Percentiles rank a stretch among this genome's conserved stretches.
phyloP scores from a whole-genome alignment of 2,888 invertebrate species.

The Leptinotarsa juncta region DNA sequence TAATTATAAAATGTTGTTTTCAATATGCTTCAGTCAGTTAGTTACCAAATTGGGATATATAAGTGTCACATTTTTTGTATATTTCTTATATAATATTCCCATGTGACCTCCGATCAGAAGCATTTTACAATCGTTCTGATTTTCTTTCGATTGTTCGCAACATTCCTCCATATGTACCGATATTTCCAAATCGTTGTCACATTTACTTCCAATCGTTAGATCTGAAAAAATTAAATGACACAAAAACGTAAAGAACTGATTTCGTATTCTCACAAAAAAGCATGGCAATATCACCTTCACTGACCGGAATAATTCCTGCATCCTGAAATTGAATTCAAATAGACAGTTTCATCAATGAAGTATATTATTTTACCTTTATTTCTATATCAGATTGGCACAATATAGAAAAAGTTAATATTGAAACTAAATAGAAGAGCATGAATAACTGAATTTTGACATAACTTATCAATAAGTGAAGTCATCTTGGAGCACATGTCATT shows the following conservation, averaged over 20 bases:
- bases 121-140: constrained; percentile 59
- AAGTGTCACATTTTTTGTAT: constrained; percentile 59
- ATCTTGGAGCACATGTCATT: neutral
- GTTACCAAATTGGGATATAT: constrained; percentile 63
- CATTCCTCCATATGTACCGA: constrained; percentile 59
- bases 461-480: constrained; percentile 8
- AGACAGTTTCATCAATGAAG: neutral
- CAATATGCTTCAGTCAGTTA: constrained; percentile 7
- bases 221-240: constrained; percentile 17
- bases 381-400: constrained; percentile 27
- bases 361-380: constrained; percentile 30
- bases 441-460: constrained; percentile 27
- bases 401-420: constrained; percentile 18
- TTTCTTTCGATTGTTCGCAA: constrained; percentile 54
- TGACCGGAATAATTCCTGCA: constrained; percentile 35
- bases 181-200: constrained; percentile 49
- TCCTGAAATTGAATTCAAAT: constrained; percentile 30
- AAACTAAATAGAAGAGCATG: constrained; percentile 27
- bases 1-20: neutral
- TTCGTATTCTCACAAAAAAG: constrained; percentile 39
- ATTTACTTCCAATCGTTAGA: constrained; percentile 35
- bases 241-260: neutral
- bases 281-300: constrained; percentile 42
- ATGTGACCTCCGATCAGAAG: constrained; percentile 62
- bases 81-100: constrained; percentile 55